Evolutionary conservation across 2,888 invertebrate species (phyloP), one percentile per base, ranked within the genome.

Genomic region (Serrognathus titanus): DNA sequence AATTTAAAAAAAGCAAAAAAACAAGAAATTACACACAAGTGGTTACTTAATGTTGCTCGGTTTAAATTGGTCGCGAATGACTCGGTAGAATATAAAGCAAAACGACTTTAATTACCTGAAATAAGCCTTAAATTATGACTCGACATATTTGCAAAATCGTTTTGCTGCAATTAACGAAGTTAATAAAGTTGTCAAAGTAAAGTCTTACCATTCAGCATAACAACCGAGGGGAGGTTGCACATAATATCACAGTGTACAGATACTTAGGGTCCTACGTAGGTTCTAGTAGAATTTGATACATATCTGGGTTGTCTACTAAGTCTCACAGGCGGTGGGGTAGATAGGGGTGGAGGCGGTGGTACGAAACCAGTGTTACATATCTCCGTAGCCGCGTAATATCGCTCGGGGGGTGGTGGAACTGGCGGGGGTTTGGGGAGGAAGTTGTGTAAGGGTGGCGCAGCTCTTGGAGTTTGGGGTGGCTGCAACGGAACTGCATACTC

Each of bases 301-400:
- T 73, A 71, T 65, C 74, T 68, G 9, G 81, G 79, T 58, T 78
- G 79, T 56, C 80, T 75, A 39, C 79, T 78, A 47, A 76, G 65
- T 61, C 75, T 69, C 39, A 73, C 73, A 0, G 81, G 79, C 8
- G 81, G 79, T 38, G 77, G 75, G 7, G 75, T 75, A 13, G 74
- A 71, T 46, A 75, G 58, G 39, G 76, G 78, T 8, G 76, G 77
- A 40, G 78, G 76, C 11, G 77, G 78, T 51, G 74, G 74, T 24
- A 76, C 71, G 61, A 76, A 74, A 50, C 73, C 72, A 50, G 72
- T 69, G 70, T 82, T 82, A 71, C 82, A 81, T 68, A 88, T 85
- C 76, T 87, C 86, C 61, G 86, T 85, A 66, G 87, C 85, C 64
- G 87, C 87, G 78, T 87, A 88, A 78, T 87, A 87, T 76, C 85